These are phyloP conservation scores for Contarinia nasturtii DNA, from an alignment of 1,140 invertebrate species.

Conservation along the genomic window DNA sequence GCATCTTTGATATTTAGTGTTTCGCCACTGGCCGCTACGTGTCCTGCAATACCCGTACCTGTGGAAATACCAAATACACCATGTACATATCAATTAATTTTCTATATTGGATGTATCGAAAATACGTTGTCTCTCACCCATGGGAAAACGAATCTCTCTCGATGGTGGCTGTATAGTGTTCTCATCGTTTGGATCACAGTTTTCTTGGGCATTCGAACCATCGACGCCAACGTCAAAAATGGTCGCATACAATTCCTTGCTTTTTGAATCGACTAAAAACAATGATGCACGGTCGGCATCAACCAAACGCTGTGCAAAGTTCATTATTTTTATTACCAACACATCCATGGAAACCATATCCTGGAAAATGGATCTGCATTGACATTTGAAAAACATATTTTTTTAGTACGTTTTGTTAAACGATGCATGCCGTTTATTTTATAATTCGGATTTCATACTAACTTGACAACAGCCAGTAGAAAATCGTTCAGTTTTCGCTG, in stretches of 20 bases:
- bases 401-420: background rate
- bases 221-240: conserved; percentile 54
- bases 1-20: conserved; percentile 61
- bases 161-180: conserved; percentile 6
- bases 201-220: conserved; percentile 4
- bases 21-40: conserved; percentile 57
- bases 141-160: conserved; percentile 31
- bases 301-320: conserved; percentile 59
- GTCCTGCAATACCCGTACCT: conserved; percentile 35
- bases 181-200: conserved; percentile 1
- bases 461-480: conserved; percentile 52
- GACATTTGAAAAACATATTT: background rate
- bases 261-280: conserved; percentile 51
- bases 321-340: conserved; percentile 66
- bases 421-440: background rate
- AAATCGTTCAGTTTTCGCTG: conserved; percentile 50
- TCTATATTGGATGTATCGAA: no score
- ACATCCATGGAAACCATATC: conserved; percentile 70
- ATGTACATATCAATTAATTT: no score
- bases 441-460: conserved; percentile 11
- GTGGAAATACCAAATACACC: no score
- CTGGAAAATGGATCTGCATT: conserved; percentile 50
- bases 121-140: no score
- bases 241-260: conserved; percentile 55
- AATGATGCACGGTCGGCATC: conserved; percentile 62